A percentile compares a stretch with the other conserved stretches of the same genome.
Conservation (phyloP, 2,113 vertebrate genomes). For the Carassius auratus region DNA sequence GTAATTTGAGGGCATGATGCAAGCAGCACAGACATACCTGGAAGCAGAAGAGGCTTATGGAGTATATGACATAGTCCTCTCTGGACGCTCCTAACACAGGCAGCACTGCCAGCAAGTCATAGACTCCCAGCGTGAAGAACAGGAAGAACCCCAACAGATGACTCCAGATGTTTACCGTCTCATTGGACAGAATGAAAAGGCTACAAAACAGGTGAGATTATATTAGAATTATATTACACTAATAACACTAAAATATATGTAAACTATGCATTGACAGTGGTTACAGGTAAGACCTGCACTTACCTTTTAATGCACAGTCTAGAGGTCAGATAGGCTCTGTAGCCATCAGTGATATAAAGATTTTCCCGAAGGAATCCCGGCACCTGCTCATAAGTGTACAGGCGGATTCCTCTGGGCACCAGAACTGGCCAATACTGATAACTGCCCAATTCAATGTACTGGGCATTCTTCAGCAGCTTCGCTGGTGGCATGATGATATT, state of each 20-base stretch:
- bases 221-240: background rate
- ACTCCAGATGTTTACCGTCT: conserved; percentile 95
- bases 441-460: conserved; percentile 93
- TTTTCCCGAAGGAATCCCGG: conserved; percentile 90
- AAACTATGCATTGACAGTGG: background rate
- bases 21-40: conserved; percentile 76
- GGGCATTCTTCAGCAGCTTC: conserved; percentile 84
- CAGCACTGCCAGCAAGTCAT: conserved; percentile 87
- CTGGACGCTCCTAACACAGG: conserved; percentile 83
- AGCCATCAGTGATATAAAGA: conserved; percentile 96
- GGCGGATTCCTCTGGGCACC: conserved; percentile 87
- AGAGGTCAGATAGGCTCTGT: conserved; percentile 91
- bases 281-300: conserved; percentile 17
- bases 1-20: too few relatives aligned
- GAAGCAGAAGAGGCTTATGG: conserved; percentile 92
- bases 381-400: conserved; percentile 95
- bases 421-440: conserved; percentile 96
- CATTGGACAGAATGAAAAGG: conserved; percentile 93
- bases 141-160: conserved; percentile 91
- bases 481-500: conserved; percentile 61
- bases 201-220: conserved; percentile 65
- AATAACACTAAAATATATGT: background rate
- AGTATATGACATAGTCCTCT: conserved; percentile 95
- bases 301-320: conserved; percentile 92
- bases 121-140: conserved; percentile 88